phyloP scores from a whole-genome alignment of 37 sponge, comb jelly and placozoan species.

The Mnemiopsis leidyi region DNA sequence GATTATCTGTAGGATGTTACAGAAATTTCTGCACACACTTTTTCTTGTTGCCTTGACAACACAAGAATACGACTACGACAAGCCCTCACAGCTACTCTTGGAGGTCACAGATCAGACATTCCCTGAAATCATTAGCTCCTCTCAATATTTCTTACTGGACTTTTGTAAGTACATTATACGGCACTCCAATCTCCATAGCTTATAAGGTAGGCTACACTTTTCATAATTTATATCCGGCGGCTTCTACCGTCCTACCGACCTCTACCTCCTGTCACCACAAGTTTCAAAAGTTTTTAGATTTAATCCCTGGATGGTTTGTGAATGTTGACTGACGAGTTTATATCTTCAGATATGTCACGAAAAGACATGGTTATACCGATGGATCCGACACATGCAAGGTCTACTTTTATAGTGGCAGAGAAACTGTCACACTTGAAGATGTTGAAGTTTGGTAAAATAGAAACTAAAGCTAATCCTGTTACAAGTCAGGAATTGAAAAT shows the following conservation, averaged over 20 bases:
- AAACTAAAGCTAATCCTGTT: background rate
- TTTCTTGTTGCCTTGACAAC: background rate
- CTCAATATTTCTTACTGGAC: slow-evolving; percentile 11
- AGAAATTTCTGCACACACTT: background rate
- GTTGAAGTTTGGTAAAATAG: slow-evolving; percentile 31
- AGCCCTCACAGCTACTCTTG: background rate
- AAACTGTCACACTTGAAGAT: background rate
- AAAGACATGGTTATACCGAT: background rate
- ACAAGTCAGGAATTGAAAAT: background rate
- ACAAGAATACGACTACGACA: background rate
- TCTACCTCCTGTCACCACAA: too few species aligned
- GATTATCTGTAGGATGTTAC: too few species aligned
- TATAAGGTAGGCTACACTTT: too few species aligned
- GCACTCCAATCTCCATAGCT: too few species aligned
- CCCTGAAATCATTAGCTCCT: background rate
- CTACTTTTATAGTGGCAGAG: background rate
- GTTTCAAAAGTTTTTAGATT: too few species aligned
- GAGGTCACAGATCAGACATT: background rate
- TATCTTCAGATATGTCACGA: background rate
- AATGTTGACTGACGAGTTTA: too few species aligned
- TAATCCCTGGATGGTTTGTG: too few species aligned
- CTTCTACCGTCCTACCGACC: too few species aligned
- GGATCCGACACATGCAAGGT: background rate
- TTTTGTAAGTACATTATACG: slow-evolving; percentile 29
- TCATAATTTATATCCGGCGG: too few species aligned